These are phyloP conservation scores for Cygnus buccinator DNA, from an alignment of 2,113 vertebrate genomes.

Conservation along the genomic window DNA sequence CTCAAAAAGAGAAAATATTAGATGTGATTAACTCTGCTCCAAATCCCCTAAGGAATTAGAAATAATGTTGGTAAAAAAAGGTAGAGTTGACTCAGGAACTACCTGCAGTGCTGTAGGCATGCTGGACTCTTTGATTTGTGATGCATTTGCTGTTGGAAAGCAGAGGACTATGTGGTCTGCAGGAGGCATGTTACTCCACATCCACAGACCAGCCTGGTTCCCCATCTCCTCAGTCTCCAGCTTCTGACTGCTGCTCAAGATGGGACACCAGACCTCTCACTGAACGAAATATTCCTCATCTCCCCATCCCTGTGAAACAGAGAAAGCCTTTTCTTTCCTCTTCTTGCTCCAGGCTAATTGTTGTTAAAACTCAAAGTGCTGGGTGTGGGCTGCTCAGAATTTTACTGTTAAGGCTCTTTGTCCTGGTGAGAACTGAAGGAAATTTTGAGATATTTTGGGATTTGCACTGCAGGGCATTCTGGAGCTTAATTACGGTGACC, in stretches of 20 bases:
- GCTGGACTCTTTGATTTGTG: background rate
- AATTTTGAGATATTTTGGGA: background rate
- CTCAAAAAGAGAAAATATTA: background rate
- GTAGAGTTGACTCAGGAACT: background rate
- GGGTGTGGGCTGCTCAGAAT: background rate
- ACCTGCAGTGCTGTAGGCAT: fast-evolving
- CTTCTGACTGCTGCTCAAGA: background rate
- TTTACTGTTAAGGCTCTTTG: background rate
- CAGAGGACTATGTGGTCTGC: fast-evolving
- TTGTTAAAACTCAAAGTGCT: background rate
- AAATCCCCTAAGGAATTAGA: background rate
- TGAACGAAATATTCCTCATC: background rate
- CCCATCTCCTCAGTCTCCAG: background rate
- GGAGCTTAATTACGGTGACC: background rate
- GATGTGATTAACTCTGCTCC: background rate
- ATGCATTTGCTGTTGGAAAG: background rate
- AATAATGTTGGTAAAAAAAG: background rate
- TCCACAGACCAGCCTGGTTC: background rate
- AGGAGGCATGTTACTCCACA: background rate
- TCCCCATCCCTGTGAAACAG: background rate
- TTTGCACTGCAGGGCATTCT: background rate
- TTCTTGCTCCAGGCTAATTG: background rate
- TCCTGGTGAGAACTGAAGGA: background rate
- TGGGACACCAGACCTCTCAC: background rate
- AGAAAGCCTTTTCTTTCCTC: background rate